A percentile compares a stretch with the other conserved stretches of the same genome.
Conservation (phyloP, 2,797 vertebrate species). For the Loriculus beryllinus region DNA sequence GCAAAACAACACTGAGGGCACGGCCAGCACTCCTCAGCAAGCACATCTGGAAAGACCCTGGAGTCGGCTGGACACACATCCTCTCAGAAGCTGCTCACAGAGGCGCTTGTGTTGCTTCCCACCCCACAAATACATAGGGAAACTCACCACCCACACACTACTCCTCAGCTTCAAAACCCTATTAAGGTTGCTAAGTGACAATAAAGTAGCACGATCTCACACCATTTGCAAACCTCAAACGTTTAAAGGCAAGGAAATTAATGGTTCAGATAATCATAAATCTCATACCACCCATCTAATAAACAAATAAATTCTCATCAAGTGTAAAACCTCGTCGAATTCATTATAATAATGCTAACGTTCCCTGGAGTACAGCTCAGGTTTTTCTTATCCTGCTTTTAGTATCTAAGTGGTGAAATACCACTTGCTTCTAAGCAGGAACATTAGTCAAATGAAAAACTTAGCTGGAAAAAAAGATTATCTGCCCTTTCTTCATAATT, state of each 20-base stretch:
- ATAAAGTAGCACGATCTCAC: not conserved
- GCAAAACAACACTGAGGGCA: not conserved
- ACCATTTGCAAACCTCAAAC: constrained; percentile 11
- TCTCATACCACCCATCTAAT: not conserved
- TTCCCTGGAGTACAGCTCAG: not conserved
- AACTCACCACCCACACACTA: not conserved
- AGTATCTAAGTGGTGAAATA: constrained; percentile 3
- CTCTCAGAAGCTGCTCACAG: not conserved
- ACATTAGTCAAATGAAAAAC: not conserved
- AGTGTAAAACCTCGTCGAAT: constrained; percentile 16
- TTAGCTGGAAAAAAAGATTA: not conserved
- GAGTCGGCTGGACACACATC: not conserved
- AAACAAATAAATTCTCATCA: constrained; percentile 42
- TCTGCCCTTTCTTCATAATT: not conserved
- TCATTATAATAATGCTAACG: not conserved
- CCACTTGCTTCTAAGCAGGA: not conserved
- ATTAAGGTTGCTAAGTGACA: constrained; percentile 61
- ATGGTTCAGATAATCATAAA: not conserved
- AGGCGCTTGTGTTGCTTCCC: not conserved
- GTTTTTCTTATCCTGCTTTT: not conserved
- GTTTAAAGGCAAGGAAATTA: constrained; percentile 24
- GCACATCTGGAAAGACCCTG: not conserved
- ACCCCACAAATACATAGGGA: not conserved
- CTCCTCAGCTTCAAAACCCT: not conserved
- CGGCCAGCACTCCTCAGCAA: rapidly evolving